phyloP scores from a whole-genome alignment of 1,140 invertebrate genomes.

The Mactra quadrangularis region DNA sequence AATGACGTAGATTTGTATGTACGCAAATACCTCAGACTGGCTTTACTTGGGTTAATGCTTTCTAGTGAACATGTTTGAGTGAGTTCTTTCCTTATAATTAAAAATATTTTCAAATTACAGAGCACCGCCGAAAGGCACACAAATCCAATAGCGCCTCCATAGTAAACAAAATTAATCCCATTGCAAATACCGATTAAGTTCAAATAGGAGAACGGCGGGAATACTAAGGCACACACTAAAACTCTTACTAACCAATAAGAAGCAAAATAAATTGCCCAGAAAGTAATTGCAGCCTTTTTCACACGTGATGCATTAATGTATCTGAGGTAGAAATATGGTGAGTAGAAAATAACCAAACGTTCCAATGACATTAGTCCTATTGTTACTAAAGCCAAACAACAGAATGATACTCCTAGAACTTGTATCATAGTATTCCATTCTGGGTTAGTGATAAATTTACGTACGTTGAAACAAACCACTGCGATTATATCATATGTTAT shows the following conservation, averaged over 20 bases:
- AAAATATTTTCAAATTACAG: slow-evolving; percentile 6
- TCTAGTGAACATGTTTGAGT: not conserved
- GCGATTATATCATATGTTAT: slow-evolving; percentile 12
- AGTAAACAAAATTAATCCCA: not conserved
- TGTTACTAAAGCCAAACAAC: slow-evolving; percentile 1
- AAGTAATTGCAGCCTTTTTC: not conserved
- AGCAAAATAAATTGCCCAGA: not conserved
- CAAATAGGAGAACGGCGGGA: not conserved
- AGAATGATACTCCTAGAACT: not conserved
- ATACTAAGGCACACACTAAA: not conserved
- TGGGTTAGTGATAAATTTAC: slow-evolving; percentile 1
- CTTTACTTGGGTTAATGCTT: not conserved
- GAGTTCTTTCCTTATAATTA: slow-evolving; percentile 8
- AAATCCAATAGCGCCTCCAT: not conserved
- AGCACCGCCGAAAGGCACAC: not conserved
- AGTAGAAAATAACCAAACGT: slow-evolving; percentile 19
- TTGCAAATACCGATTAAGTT: slow-evolving; percentile 4
- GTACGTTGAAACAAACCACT: not conserved
- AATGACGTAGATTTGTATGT: slow-evolving; percentile 11
- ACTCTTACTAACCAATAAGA: not conserved
- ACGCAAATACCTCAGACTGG: not conserved
- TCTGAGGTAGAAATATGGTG: slow-evolving; percentile 20
- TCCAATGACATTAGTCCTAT: slow-evolving; percentile 39
- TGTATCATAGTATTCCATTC: slow-evolving; percentile 6
- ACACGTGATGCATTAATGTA: not conserved